Base-by-base conservation (phyloP, 2,797 vertebrate genomes). In the Hemitrygon akajei region DNA sequence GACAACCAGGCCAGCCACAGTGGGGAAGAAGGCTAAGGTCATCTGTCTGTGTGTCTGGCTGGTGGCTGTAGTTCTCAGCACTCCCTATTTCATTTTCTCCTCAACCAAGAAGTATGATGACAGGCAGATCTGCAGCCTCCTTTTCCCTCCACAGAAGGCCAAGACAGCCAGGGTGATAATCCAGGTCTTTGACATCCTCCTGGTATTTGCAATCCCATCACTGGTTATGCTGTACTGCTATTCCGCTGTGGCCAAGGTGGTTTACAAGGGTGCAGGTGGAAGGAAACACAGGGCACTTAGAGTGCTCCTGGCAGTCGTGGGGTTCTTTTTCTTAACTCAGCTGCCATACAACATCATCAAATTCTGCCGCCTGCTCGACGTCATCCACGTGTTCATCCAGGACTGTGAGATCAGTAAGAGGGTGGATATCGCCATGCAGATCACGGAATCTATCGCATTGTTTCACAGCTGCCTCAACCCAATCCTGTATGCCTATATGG, bases 381-480 rank as follows among this genome's bases (percentile, higher is more conserved):
- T 95, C 0, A 97, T 98, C 95, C 98, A 98, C 93, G 40, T n/a
- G 20, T 87, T 98, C 63, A 97, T 99, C 81, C 98, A 96, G 0
- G 96, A 97, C 95, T 99, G 98, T 0, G 94, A 94, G 0, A 77
- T 94, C 3, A 99, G 98, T 94, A 98, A 98, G 95, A 96, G 95
- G 40, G 95, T 98, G 94, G 98, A 99, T 0, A 94, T 97, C 3
- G 97, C 96, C 0, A 96, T 97, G 63, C 98, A 98, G 94, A 94
- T 99, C 95, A 98, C 98, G 0, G 97, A 97, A 95, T 97, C 97
- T 95, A 95, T 99, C 0, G 98, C 98, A 2, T 95, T 99, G 82
- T 97, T 96, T 56, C 98, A 99, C 94, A 97, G 98, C 95, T 99
- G 98, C 95, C 96, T 99, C 93, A 99, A 99, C 95, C 98, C 98